Base-by-base conservation (phyloP, 2,888 invertebrate genomes). In the Lasioglossum marginatum region DNA sequence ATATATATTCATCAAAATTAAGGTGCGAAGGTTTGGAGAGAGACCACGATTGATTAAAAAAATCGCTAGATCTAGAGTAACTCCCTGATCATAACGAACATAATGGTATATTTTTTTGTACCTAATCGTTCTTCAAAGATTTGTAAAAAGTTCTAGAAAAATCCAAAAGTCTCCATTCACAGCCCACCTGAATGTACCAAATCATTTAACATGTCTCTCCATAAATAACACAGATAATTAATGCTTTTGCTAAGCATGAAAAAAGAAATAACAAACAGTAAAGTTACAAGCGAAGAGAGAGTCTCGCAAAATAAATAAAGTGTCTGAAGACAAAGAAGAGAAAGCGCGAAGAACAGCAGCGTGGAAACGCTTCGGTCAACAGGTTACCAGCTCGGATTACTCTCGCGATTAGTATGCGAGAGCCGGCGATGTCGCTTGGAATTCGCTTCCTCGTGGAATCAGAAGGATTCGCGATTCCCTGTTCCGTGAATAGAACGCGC, bases 281-380 rank as follows among this genome's bases (percentile, higher is more conserved):
- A 1, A 27, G 12, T 4, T 1, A 27, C 14, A 27, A 27, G 60
- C 5, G 23, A 23, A 23, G 27, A 23, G 60, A 27, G 12, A 27
- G 16, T 27, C 12, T 14, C 2, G 60, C 12, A 27, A 60, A 27
- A 10, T 27, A 27, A 60, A 16, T 27, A 27, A 60, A 60, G 27
- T 60, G 27, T 60, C 60, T 4, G 60, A 60, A 60, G 60, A 60
- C 60, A 60, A 60, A 60, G 60, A 52, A 10, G 52, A 52, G 23
- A 52, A 23, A 52, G 52, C 23, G 52, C 52, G 52, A 52, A 27
- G 23, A 23, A 52, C 52, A 60, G 60, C 60, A 60, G 63, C 83
- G 73, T 83, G 77, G 76, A 85, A 79, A 68, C 52, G 79, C 79
- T 74, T 85, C 79, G 83, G 71, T 79, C 83, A 85, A 57, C 79